Base-by-base conservation (phyloP, 2,888 invertebrate genomes). In the Notodonta dromedarius region DNA sequence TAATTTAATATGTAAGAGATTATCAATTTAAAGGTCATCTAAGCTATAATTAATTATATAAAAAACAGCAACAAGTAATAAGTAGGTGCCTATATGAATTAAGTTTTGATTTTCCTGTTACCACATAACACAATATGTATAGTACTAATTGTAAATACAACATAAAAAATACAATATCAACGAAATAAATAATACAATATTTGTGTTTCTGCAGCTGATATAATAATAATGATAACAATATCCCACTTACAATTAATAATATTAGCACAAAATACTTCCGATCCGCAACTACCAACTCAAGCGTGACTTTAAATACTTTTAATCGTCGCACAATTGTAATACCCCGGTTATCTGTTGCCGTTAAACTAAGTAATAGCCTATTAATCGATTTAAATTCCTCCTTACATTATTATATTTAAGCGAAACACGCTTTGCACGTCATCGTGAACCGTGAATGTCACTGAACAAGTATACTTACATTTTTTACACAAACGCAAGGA, bases 341-440 rank as follows among this genome's bases (percentile, higher is more conserved):
- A 16, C 51, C 56, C 61, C 52, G 48, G 57, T 32, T 59, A 62
- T 57, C 66, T 63, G 54, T 54, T 59, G 67, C 69, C 60, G 40
- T 58, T 40, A 63, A 62, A 35, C 51, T 62, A 51, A 66, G 51
- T 69, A 60, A 62, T 62, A 69, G 67, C 42, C 62, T 66, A 63
- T 53, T 65, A 67, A 66, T 62, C 63, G 60, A 74, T 70, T 69
- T 60, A 44, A 66, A 58, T 66, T 68, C 62, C 59, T 61, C 48
- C 57, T 61, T 57, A 62, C 59, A 67, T 61, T 59, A 71, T 46
- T 68, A 67, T 62, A 67, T 66, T 70, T 76, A 68, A 61, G 62
- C 69, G 53, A 68, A 74, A 67, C 73, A 74, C 63, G 69, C 67
- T 66, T 58, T 76, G 77, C 77, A 88, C 86, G 87, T 87, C 87